Conservation (phyloP, 1,140 invertebrate genomes). For the Helicoverpa zea region DNA sequence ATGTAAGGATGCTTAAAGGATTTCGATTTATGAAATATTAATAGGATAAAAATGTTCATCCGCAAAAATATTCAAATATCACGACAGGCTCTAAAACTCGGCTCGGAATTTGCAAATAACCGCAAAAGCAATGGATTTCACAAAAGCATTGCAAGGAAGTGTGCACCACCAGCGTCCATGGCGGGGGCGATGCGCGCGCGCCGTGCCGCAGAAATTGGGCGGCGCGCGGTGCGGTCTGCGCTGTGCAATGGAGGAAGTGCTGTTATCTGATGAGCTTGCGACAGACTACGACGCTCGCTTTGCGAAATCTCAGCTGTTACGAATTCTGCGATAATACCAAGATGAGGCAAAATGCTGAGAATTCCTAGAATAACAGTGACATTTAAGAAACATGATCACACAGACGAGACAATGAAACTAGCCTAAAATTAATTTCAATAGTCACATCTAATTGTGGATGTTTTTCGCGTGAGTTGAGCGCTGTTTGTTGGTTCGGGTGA, state of each 20-base stretch:
- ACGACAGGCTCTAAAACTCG: neutral
- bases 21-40: neutral
- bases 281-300: constrained; percentile 55
- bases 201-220: constrained; percentile 69
- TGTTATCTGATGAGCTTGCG: constrained; percentile 70
- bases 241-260: constrained; percentile 74
- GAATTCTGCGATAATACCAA: constrained; percentile 31
- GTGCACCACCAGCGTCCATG: constrained; percentile 14
- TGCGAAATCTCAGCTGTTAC: constrained; percentile 61
- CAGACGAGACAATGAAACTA: neutral
- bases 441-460: constrained; percentile 37
- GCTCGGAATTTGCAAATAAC: constrained; percentile 45
- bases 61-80: neutral
- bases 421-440: constrained; percentile 26
- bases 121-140: constrained; percentile 51
- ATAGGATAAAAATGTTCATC: neutral
- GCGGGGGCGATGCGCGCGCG: constrained; percentile 40
- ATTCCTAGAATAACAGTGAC: neutral
- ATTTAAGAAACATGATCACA: constrained; percentile 3
- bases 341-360: constrained; percentile 19
- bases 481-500: constrained; percentile 25
- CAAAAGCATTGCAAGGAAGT: constrained; percentile 48
- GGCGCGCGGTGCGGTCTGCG: constrained; percentile 47
- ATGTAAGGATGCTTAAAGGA: neutral
- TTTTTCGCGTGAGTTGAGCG: constrained; percentile 23